phyloP scores from a whole-genome alignment of 2,888 invertebrate genomes.

The Galeruca laticollis region DNA sequence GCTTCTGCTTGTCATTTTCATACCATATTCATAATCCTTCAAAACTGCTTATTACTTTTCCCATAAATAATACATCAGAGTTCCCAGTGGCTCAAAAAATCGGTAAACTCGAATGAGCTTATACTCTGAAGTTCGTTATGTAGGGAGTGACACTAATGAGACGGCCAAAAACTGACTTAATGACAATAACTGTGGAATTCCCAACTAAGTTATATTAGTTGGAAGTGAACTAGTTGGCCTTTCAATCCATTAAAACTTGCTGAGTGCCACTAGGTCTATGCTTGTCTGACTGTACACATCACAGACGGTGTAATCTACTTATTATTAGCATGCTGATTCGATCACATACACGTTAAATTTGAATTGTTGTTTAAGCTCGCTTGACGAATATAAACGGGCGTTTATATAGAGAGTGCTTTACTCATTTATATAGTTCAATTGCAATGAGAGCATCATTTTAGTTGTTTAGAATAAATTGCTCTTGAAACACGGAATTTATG shows the following conservation, averaged over 20 bases:
- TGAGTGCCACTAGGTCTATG: conserved; percentile 1
- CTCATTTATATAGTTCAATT: too few relatives aligned
- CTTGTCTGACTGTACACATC: conserved; percentile 3
- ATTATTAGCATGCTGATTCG: not conserved
- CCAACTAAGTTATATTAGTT: conserved; percentile 23
- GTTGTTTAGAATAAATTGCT: too few relatives aligned
- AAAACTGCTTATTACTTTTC: not conserved
- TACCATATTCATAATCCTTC: not conserved
- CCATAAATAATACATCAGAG: not conserved
- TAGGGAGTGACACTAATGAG: conserved; percentile 25
- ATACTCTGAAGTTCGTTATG: conserved; percentile 25
- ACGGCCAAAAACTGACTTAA: conserved; percentile 31
- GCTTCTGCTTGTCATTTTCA: not conserved
- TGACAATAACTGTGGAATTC: conserved; percentile 20
- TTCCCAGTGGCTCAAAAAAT: conserved; percentile 9
- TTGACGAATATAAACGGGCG: too few relatives aligned
- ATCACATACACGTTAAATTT: not conserved
- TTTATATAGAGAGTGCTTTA: too few relatives aligned
- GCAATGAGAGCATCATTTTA: too few relatives aligned
- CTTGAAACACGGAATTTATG: too few relatives aligned
- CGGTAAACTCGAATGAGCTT: conserved; percentile 20
- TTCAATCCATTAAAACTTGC: conserved; percentile 20
- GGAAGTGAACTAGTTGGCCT: conserved; percentile 9
- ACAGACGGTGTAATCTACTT: conserved; percentile 6
- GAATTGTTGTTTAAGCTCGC: not conserved